These are phyloP conservation scores for Pomatostomus ruficeps DNA, from an alignment of 2,113 vertebrate genomes.

Conservation along the genomic window DNA sequence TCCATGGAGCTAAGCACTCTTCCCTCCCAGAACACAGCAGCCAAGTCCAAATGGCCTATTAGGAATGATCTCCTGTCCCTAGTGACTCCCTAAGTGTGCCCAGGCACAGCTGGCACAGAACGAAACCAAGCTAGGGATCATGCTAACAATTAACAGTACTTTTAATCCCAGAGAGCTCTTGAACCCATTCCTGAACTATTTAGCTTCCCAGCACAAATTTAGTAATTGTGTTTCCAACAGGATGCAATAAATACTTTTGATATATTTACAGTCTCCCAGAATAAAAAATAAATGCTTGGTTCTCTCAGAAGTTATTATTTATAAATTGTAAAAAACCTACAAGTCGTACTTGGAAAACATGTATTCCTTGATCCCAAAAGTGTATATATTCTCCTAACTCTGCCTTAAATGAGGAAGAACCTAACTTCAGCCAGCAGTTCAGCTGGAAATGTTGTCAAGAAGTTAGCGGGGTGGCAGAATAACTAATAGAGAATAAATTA, in stretches of 20 bases:
- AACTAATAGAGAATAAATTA: not conserved
- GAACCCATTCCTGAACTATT: not conserved
- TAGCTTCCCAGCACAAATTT: not conserved
- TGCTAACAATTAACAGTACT: not conserved
- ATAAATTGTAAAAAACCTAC: not conserved
- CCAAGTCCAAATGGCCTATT: not conserved
- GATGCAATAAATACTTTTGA: not conserved
- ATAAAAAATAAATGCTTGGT: not conserved
- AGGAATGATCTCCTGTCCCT: conserved; percentile 1
- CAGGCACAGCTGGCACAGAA: not conserved
- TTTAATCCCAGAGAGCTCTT: not conserved
- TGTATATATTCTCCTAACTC: not conserved
- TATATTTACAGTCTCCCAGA: not conserved
- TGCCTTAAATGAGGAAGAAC: not conserved
- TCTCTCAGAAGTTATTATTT: not conserved
- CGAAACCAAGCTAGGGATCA: not conserved
- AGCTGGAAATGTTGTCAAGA: not conserved
- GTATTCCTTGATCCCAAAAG: not conserved
- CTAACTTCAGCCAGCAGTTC: not conserved
- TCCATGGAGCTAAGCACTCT: not conserved
- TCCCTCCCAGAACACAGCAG: not conserved
- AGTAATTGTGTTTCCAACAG: not conserved
- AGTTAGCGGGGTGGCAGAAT: not conserved
- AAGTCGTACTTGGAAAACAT: not conserved
- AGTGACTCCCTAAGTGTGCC: not conserved